Evolutionary conservation across 2,888 invertebrate genomes (phyloP), one percentile per base, ranked within the genome.

Genomic region (Trichogramma evanescens): DNA sequence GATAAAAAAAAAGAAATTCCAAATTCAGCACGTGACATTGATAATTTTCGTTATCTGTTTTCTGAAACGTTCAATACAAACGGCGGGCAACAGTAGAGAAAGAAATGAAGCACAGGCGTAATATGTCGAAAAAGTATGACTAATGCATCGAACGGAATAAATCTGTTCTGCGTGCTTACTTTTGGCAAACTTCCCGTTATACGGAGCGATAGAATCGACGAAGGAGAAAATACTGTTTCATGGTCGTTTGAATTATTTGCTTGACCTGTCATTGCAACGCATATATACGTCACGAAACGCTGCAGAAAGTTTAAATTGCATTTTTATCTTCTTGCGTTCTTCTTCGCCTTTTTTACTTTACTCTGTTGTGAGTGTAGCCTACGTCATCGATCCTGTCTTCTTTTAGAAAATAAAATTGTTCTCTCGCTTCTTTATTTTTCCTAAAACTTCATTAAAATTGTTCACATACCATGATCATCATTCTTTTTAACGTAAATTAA

Each of bases 141-240:
- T 65, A 65, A 65, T 61, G 59, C 63, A 64, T 54, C 64, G 61
- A 68, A 67, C 59, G 65, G 67, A 67, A 69, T 68, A 68, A 69
- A 68, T 69, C 68, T 67, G 67, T 67, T 69, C 66, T 66, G 67
- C 68, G 66, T 68, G 68, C 65, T 67, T 64, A 66, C 67, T 65
- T 63, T 67, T 68, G 68, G 67, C 68, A 67, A 63, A 66, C 63
- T 68, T 66, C 66, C 66, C 65, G 58, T 61, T 64, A 60, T 64
- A 58, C 63, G 53, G 5, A 52, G 54, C 39, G 10, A 55, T 45
- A 46, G 60, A 60, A 63, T 65, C 58, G 62, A 48, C 63, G 63
- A 65, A 63, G 62, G 60, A 61, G 62, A 63, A 63, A 65, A 65
- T 61, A 63, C 62, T 54, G 65, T 63, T 63, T 60, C 59, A 59